Evolutionary conservation across 2,888 invertebrate species (phyloP).

Genomic region (Latheticus oryzae): DNA sequence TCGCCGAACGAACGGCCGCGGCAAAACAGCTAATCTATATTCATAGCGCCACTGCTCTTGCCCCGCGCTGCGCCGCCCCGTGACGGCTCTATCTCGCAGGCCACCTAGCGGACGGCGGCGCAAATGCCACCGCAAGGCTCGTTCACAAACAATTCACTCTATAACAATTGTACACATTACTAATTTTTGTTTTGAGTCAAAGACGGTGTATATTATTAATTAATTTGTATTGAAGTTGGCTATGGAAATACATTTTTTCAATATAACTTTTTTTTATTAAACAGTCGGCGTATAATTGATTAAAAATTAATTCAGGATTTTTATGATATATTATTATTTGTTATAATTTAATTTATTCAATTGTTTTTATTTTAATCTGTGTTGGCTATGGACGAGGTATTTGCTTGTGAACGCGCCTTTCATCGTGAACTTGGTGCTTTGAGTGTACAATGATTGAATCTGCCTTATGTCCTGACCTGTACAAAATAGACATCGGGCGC

Average conservation of each 20-base stretch:
- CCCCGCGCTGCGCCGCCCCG: slow-evolving; percentile 53
- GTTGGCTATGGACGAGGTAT: too few relatives aligned
- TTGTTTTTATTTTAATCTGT: too few relatives aligned
- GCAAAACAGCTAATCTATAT: slow-evolving; percentile 71
- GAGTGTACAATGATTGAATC: slow-evolving; percentile 67
- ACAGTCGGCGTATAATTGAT: too few relatives aligned
- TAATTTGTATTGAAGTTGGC: too few relatives aligned
- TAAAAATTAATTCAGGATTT: too few relatives aligned
- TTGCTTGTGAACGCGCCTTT: slow-evolving; percentile 50
- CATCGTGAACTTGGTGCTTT: slow-evolving; percentile 38
- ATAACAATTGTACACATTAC: neutral
- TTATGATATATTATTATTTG: too few relatives aligned
- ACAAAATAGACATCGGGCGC: slow-evolving; percentile 68
- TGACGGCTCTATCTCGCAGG: slow-evolving; percentile 65
- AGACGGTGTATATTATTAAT: too few relatives aligned
- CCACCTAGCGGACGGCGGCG: slow-evolving; percentile 53
- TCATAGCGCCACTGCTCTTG: slow-evolving; percentile 62
- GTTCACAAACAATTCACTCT: slow-evolving; percentile 34
- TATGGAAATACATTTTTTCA: too few relatives aligned
- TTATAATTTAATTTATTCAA: too few relatives aligned
- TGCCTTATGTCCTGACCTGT: slow-evolving; percentile 60
- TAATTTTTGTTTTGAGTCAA: slow-evolving; percentile 8
- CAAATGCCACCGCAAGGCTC: slow-evolving; percentile 34
- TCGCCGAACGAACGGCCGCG: slow-evolving; percentile 47
- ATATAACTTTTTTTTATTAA: too few relatives aligned